Evolutionary conservation across 2,797 vertebrate species (phyloP), one percentile per base, ranked within the genome.

Genomic region (Neoniphon sammara): DNA sequence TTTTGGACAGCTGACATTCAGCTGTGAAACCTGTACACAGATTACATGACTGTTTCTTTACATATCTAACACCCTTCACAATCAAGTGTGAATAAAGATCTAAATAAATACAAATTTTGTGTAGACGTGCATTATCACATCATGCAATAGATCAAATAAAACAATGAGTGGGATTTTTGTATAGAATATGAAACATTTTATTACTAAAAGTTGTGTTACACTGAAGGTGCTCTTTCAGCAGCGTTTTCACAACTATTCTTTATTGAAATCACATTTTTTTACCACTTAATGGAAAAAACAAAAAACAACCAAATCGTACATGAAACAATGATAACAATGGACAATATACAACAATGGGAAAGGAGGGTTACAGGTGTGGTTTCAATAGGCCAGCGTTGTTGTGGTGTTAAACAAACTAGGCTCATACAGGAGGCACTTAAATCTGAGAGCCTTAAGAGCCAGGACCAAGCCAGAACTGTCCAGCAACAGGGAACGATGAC

Each of bases 101-200:
- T 36, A 36, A 36, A 9, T 36, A 9, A 27, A 27, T 27, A 27
- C 25, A 27, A 27, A 27, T 27, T 27, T 27, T 27, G 25, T 50
- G 42, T 36, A 21, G 5, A 55, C 4, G 31, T 27, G 52, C 53
- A 34, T 47, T 3, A 20, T 42, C 46, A n/a, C 5, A 44, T 64
- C 15, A 68, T 53, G 53, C 21, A 27, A 20, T 50, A 27, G 63
- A 63, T 75, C 15, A 74, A 87, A 87, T 63, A 47, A 85, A 80
- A 58, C 23, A 53, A 66, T 14, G 12, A 55, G 8, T n/a, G 27
- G 59, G 12, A 46, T 46, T 60, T 74, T 74, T 66, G 84, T 88
- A 65, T 81, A 90, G 79, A 91, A 92, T 91, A 91, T 89, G 91
- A 93, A 94, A 93, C 86, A 89, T 92, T 94, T 94, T 94, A 94